Evolutionary conservation across 1,140 invertebrate species (phyloP).

Genomic region (Onthophagus taurus): DNA sequence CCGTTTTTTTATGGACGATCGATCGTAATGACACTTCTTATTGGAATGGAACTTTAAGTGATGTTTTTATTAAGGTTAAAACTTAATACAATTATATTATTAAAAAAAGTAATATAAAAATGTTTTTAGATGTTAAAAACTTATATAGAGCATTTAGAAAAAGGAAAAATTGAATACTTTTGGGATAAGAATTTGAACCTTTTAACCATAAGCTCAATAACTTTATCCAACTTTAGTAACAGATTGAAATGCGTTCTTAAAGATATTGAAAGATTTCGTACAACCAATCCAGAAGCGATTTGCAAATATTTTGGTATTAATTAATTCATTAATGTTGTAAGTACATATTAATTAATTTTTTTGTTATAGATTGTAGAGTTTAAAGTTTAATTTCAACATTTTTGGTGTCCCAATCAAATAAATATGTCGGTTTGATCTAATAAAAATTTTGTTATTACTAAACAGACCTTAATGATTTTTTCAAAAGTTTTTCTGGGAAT

Average conservation of each 20-base stretch:
- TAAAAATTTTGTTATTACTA: too few relatives aligned
- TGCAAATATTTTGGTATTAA: constrained; percentile 5
- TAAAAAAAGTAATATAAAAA: neutral
- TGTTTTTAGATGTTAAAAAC: constrained; percentile 35
- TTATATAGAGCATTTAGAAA: constrained; percentile 31
- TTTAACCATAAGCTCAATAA: neutral
- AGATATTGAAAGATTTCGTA: neutral
- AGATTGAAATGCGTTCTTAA: neutral
- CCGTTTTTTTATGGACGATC: constrained; percentile 41
- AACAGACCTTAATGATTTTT: too few relatives aligned
- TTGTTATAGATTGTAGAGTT: too few relatives aligned
- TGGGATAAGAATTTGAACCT: constrained; percentile 41
- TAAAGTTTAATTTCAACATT: too few relatives aligned
- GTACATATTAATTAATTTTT: too few relatives aligned
- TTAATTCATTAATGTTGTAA: too few relatives aligned
- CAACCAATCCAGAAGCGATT: constrained; percentile 2
- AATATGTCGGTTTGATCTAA: too few relatives aligned
- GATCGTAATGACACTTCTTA: constrained; percentile 31
- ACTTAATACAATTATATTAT: neutral
- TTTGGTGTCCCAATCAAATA: too few relatives aligned
- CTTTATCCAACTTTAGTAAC: neutral
- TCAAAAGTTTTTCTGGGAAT: too few relatives aligned
- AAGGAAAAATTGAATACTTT: constrained; percentile 39
- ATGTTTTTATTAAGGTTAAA: constrained; percentile 33
- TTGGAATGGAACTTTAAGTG: constrained; percentile 37